Evolutionary conservation across 2,797 vertebrate species (phyloP), one percentile per base, ranked within the genome.

Genomic region (Falco biarmicus): DNA sequence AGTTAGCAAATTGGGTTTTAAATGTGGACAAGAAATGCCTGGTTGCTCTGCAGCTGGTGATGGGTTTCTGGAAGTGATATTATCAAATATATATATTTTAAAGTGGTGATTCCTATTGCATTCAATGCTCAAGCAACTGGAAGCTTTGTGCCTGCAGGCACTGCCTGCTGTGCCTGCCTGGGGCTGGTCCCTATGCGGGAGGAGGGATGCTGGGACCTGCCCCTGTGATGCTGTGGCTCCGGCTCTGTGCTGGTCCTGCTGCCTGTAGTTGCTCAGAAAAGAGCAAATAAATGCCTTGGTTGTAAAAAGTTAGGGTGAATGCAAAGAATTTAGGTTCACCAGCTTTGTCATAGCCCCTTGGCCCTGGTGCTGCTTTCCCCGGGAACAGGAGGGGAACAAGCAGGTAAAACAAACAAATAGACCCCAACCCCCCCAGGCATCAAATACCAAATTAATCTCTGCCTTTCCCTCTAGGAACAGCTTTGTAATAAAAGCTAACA

Each of bases 401-500:
- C 76, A 90, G 82, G 71, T 85, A 82, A 92, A 92, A 34, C 86
- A 92, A 94, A 81, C 66, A 91, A 56, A 73, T 15, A 53, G 56
- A 65, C 64, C 75, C 68, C 64, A 73, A 32, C 6, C 34, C 60
- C 65, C 61, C 20, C 50, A 53, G 56, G 77, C 88, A 56, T 92
- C 39, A 1, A 79, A 47, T 13, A 32, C 53, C 0, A 2, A 94
- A 81, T 94, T 95, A 93, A 95, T 97, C 93, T 78, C 93, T 90
- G 69, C 76, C 84, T 93, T 95, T 88, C 84, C 96, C 95, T 97
- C 91, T 70, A 95, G 96, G 96, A 96, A 77, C 3, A 37, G 86
- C 57, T 96, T 54, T 84, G 83, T 84, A 96, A 96, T 94, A 95
- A 96, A 96, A 96, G 32, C 87, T 15, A 80, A 91, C 91, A 81